These are phyloP conservation scores for Cryptus armator DNA, from an alignment of 2,888 invertebrate species.

Conservation along the genomic window DNA sequence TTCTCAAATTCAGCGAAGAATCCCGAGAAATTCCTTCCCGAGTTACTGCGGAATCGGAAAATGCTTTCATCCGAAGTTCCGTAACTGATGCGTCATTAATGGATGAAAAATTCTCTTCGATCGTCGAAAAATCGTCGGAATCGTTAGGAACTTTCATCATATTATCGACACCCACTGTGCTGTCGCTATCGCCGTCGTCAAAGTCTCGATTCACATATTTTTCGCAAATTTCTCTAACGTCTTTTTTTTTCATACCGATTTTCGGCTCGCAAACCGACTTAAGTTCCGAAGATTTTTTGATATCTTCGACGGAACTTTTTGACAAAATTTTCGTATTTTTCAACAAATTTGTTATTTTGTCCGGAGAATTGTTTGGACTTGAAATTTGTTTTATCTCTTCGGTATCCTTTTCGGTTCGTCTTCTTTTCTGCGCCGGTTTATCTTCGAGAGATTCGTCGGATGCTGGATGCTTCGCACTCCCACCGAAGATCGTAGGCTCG, in stretches of 20 bases:
- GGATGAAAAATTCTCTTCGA: conserved; percentile 20
- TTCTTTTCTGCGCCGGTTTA: conserved; percentile 49
- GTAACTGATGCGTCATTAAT: conserved; percentile 25
- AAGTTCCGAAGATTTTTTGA: neutral
- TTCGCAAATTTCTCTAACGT: conserved; percentile 58
- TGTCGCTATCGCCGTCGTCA: conserved; percentile 71
- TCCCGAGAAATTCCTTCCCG: neutral
- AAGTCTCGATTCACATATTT: conserved; percentile 68
- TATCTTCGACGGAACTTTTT: neutral
- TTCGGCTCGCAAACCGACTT: neutral
- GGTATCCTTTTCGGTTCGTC: conserved; percentile 38
- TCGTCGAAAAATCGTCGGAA: neutral
- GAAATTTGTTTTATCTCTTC: neutral
- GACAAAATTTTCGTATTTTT: neutral
- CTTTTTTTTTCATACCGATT: neutral
- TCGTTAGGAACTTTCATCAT: conserved; percentile 44
- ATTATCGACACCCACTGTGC: conserved; percentile 51
- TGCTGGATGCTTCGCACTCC: conserved; percentile 3
- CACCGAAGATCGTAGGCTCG: conserved; percentile 14
- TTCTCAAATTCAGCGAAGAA: neutral
- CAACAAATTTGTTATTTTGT: conserved; percentile 9
- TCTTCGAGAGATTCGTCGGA: conserved; percentile 52
- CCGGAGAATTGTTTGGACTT: neutral
- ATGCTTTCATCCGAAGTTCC: conserved; percentile 40
- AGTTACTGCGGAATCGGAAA: conserved; percentile 57